phyloP scores from a whole-genome alignment of 1,140 invertebrate species.

The Papilio machaon region DNA sequence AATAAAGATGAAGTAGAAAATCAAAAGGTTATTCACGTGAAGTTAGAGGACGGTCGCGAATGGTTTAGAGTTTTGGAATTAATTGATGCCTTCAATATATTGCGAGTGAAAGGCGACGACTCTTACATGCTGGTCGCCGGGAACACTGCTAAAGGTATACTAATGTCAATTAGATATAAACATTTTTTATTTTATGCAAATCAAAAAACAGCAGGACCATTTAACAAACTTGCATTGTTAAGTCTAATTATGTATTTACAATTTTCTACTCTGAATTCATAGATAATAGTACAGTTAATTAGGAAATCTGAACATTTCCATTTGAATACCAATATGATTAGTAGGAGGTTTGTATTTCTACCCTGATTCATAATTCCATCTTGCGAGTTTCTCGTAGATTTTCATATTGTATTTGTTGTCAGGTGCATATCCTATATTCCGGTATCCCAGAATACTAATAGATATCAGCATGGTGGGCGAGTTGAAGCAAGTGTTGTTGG shows the following conservation, averaged over 20 bases:
- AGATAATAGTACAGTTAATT: no score
- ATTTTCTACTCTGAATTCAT: no score
- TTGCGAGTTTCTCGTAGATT: neutral
- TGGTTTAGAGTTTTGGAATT: conserved; percentile 79
- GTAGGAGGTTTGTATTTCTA: no score
- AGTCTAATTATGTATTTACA: no score
- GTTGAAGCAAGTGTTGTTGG: conserved; percentile 81
- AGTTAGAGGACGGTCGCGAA: conserved; percentile 61
- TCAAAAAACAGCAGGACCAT: no score
- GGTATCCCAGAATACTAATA: conserved; percentile 83
- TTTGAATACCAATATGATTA: no score
- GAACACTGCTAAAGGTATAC: conserved; percentile 77
- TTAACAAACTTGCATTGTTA: no score
- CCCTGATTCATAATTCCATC: neutral
- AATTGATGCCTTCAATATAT: conserved; percentile 77
- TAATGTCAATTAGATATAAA: conserved; percentile 30
- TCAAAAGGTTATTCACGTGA: conserved; percentile 36
- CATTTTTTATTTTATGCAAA: conserved; percentile 34
- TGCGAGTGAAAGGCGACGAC: conserved; percentile 43
- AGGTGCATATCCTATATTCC: conserved; percentile 60
- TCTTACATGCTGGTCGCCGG: conserved; percentile 84
- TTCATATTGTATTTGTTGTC: neutral
- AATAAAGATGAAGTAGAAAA: conserved; percentile 30
- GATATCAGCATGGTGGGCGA: conserved; percentile 86
- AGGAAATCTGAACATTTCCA: no score